Conservation (phyloP, 2,888 invertebrate species). For the Apotomis capreana region DNA sequence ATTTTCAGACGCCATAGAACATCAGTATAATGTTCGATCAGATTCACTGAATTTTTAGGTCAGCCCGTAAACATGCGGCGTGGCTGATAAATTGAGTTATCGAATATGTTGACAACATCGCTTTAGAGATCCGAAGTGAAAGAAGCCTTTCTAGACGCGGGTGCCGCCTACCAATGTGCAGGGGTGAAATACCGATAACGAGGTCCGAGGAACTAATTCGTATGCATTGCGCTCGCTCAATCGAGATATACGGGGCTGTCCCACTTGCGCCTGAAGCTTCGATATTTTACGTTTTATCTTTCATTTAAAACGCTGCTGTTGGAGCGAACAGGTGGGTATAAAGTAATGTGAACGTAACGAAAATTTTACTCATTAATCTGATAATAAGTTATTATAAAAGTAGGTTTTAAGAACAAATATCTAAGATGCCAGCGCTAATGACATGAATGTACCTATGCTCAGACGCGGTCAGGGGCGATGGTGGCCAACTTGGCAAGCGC, state of each 20-base stretch:
- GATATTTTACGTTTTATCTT: conserved; percentile 27
- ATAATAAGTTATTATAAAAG: background rate
- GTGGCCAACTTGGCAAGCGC: conserved; percentile 76
- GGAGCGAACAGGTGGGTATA: background rate
- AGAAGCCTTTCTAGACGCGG: conserved; percentile 16
- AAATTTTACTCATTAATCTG: no score
- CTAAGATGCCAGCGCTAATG: conserved; percentile 32
- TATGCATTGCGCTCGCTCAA: conserved; percentile 47
- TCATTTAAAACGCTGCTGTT: conserved; percentile 2
- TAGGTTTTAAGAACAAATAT: conserved; percentile 5
- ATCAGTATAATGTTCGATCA: conserved; percentile 27
- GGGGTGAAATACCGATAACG: conserved; percentile 42
- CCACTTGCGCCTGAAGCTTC: conserved; percentile 15
- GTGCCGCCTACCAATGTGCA: conserved; percentile 7
- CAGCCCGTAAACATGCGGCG: conserved; percentile 11
- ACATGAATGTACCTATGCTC: conserved; percentile 29
- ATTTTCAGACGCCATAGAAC: conserved; percentile 27
- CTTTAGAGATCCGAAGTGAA: background rate
- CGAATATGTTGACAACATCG: background rate
- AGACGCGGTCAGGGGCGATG: conserved; percentile 63
- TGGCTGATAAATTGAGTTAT: conserved; percentile 28
- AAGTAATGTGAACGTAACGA: background rate
- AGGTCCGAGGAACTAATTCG: conserved; percentile 43
- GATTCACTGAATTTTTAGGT: conserved; percentile 40
- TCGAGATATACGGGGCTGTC: conserved; percentile 41